Evolutionary conservation across 2,888 invertebrate species (phyloP).

Genomic region (Sericinus montela): DNA sequence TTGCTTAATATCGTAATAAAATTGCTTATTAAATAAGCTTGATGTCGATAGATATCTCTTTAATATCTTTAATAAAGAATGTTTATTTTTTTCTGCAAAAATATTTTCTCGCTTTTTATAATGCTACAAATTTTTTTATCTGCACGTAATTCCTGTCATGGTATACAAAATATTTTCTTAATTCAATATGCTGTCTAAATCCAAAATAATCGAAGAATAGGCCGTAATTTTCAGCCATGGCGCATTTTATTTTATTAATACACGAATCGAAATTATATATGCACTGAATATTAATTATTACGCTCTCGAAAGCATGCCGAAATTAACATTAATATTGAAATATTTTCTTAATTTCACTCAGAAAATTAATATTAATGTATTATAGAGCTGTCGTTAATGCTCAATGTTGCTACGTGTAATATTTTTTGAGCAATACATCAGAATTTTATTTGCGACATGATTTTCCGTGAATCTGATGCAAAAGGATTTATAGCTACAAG

Average conservation of each 20-base stretch:
- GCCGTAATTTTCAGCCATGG: neutral
- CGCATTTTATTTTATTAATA: neutral
- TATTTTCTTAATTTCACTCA: slow-evolving; percentile 9
- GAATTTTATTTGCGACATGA: neutral
- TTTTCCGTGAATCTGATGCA: neutral
- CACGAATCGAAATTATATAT: slow-evolving; percentile 5
- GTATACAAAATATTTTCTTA: too few species aligned
- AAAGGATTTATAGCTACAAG: neutral
- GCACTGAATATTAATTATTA: neutral
- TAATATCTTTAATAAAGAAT: too few species aligned
- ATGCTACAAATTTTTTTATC: too few species aligned
- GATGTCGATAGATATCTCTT: too few species aligned
- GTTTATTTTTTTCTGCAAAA: too few species aligned
- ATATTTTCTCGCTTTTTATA: too few species aligned
- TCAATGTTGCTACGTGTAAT: neutral
- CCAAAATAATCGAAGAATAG: slow-evolving; percentile 1
- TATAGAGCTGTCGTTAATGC: neutral
- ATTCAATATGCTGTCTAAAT: too few species aligned
- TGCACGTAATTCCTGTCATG: too few species aligned
- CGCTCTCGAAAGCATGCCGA: neutral
- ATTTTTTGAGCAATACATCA: slow-evolving; percentile 1
- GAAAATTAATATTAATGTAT: neutral
- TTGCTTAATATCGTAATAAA: too few species aligned
- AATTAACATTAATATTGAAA: slow-evolving; percentile 12
- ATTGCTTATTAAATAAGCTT: too few species aligned